Evolutionary conservation across 2,888 invertebrate species (phyloP).

Genomic region (Lycia hirtaria): DNA sequence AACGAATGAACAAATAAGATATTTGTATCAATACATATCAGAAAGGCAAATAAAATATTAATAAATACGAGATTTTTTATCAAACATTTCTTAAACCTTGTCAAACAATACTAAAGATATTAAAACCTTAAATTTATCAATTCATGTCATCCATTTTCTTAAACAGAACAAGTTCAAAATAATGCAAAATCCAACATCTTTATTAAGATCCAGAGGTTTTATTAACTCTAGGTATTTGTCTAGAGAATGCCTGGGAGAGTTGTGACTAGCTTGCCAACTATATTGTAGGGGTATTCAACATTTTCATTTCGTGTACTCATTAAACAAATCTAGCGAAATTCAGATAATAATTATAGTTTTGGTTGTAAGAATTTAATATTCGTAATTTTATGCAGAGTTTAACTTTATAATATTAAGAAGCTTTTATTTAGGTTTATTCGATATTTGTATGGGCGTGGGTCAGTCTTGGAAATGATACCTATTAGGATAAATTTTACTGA

Average conservation of each 20-base stretch:
- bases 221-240: conserved; percentile 16
- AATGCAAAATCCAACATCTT: conserved; percentile 8
- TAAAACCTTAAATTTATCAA: background rate
- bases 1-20: too few species aligned
- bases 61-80: too few species aligned
- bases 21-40: too few species aligned
- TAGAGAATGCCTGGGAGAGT: conserved; percentile 13
- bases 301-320: background rate
- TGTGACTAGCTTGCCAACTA: conserved; percentile 17
- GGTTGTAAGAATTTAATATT: background rate
- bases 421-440: too few species aligned
- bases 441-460: too few species aligned
- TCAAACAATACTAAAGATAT: background rate
- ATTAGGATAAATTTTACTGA: too few species aligned
- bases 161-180: background rate
- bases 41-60: too few species aligned
- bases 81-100: background rate
- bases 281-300: conserved; percentile 5
- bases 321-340: background rate
- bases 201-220: conserved; percentile 3
- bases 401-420: too few species aligned
- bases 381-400: too few species aligned
- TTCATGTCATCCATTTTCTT: conserved; percentile 8
- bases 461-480: too few species aligned
- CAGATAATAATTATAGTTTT: background rate